Conservation (phyloP, 1,140 invertebrate genomes). For the Chymomyza costata region DNA sequence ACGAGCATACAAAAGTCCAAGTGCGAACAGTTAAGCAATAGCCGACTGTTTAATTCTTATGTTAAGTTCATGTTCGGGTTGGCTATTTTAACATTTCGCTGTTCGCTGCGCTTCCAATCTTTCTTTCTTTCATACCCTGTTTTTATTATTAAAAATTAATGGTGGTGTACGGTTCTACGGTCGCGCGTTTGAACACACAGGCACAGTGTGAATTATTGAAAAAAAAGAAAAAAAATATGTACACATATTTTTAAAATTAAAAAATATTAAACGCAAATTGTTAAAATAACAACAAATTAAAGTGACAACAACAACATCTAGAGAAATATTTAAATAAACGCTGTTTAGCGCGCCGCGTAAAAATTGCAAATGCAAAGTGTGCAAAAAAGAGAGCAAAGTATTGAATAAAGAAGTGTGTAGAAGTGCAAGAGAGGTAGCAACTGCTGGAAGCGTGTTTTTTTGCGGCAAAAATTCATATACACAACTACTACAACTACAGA, state of each 20-base stretch:
- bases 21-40: no score
- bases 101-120: no score
- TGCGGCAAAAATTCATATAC: conserved; percentile 24
- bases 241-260: no score
- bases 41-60: no score
- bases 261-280: conserved; percentile 13
- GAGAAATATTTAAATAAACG: no score
- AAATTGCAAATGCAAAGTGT: conserved; percentile 59
- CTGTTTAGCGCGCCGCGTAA: conserved; percentile 26
- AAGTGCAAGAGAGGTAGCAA: conserved; percentile 37
- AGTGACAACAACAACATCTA: conserved; percentile 11
- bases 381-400: conserved; percentile 30
- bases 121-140: no score
- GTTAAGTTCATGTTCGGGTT: no score
- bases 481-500: conserved; percentile 16
- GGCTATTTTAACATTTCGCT: no score
- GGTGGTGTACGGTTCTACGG: conserved; percentile 61
- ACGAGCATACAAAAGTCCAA: no score
- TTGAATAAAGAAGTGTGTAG: conserved; percentile 30
- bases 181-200: conserved; percentile 41
- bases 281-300: conserved; percentile 12
- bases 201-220: conserved; percentile 6
- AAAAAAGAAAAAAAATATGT: conserved; percentile 24
- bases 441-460: conserved; percentile 22
- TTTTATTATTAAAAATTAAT: conserved; percentile 60